phyloP scores from a whole-genome alignment of 2,797 vertebrate genomes.

The Chloroceryle amazona region DNA sequence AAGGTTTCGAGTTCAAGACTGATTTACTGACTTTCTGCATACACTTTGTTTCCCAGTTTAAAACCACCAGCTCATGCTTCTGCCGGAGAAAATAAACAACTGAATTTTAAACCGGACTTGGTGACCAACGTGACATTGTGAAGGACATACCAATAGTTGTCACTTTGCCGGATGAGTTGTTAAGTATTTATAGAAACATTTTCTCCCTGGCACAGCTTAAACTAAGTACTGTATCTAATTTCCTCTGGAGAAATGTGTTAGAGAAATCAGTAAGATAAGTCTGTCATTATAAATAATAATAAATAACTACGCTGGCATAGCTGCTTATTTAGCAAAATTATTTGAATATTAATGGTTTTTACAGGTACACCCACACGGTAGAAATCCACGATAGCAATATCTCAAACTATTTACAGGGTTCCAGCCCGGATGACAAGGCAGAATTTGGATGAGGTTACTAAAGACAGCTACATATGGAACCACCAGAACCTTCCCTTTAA shows the following conservation, averaged over 20 bases:
- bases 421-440: neutral
- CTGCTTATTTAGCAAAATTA: slow-evolving; percentile 63
- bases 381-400: neutral
- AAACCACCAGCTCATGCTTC: neutral
- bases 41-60: neutral
- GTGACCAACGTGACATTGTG: slow-evolving; percentile 55
- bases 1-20: neutral
- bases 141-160: slow-evolving; percentile 68
- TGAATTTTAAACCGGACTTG: slow-evolving; percentile 52
- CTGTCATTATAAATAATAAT: slow-evolving; percentile 73
- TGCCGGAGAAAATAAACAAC: slow-evolving; percentile 17
- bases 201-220: slow-evolving; percentile 73
- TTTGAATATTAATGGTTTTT: slow-evolving; percentile 50
- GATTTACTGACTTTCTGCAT: neutral
- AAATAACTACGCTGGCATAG: slow-evolving; percentile 57
- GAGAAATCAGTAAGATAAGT: slow-evolving; percentile 70
- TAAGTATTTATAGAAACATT: slow-evolving; percentile 80
- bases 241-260: slow-evolving; percentile 72
- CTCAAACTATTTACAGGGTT: neutral
- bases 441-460: neutral
- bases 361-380: neutral
- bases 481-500: neutral
- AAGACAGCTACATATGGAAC: accelerated
- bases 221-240: slow-evolving; percentile 75
- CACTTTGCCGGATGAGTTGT: slow-evolving; percentile 74